Percentiles rank a stretch among this genome's conserved stretches.
Conservation (phyloP, 2,797 vertebrate genomes). For the Acanthornis magna region DNA sequence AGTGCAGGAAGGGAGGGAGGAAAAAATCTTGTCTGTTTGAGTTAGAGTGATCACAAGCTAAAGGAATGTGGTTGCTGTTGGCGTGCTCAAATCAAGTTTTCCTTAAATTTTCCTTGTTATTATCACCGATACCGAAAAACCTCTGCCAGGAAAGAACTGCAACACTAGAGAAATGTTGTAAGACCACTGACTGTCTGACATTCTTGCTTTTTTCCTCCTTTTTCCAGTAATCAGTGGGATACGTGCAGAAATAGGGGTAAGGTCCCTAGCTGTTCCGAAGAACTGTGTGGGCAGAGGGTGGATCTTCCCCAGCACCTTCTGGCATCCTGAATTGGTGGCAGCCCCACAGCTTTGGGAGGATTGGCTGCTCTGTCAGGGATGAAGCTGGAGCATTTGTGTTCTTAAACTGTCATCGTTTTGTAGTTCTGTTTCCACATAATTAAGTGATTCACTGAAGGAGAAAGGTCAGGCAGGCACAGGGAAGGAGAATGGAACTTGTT, state of each 20-base stretch:
- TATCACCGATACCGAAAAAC: background rate
- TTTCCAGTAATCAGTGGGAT: background rate
- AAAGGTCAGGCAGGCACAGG: background rate
- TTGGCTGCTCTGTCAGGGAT: background rate
- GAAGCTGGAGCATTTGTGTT: background rate
- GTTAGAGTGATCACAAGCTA: conserved; percentile 20
- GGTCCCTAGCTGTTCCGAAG: background rate
- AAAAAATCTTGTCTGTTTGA: conserved; percentile 18
- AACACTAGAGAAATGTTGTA: conserved; percentile 16
- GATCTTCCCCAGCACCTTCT: background rate
- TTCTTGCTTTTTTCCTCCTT: background rate
- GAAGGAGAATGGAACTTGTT: conserved; percentile 1
- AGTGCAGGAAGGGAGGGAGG: background rate
- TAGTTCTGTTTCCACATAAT: conserved; percentile 36
- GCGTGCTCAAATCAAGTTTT: conserved; percentile 23
- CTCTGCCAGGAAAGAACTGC: conserved; percentile 36
- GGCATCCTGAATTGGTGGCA: background rate
- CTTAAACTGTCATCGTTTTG: background rate
- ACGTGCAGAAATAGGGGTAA: background rate
- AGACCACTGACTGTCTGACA: background rate
- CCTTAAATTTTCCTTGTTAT: conserved; percentile 37
- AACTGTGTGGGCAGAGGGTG: background rate
- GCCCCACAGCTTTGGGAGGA: background rate
- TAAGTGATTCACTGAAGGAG: conserved; percentile 21
- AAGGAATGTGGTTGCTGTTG: conserved; percentile 43